Evolutionary conservation across 1,140 invertebrate species (phyloP).

Genomic region (Solen grandis): DNA sequence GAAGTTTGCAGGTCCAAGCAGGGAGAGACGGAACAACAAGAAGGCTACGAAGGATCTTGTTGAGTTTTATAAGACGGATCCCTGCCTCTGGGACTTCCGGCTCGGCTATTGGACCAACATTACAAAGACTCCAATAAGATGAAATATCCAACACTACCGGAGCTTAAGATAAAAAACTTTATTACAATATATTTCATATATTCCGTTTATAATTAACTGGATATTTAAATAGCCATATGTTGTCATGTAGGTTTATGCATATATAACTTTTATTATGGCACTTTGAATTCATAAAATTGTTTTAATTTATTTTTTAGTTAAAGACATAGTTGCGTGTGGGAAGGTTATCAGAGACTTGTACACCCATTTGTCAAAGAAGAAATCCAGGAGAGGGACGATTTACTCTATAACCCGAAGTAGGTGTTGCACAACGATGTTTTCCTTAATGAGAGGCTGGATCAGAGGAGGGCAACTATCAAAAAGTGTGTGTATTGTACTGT

Average conservation of each 20-base stretch:
- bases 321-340: constrained; percentile 20
- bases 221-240: not conserved
- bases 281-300: constrained; percentile 13
- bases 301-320: constrained; percentile 11
- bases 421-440: constrained; percentile 11
- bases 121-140: not conserved
- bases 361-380: constrained; percentile 37
- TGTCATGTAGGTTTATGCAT: constrained; percentile 21
- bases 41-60: constrained; percentile 42
- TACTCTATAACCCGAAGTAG: constrained; percentile 25
- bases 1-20: constrained; percentile 37
- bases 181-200: too few relatives aligned
- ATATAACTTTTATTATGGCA: constrained; percentile 25
- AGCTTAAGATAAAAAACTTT: not conserved
- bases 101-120: not conserved
- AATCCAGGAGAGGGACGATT: constrained; percentile 33
- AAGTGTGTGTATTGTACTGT: constrained; percentile 7
- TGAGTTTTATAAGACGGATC: constrained; percentile 29
- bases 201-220: not conserved
- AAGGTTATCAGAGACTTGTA: constrained; percentile 16
- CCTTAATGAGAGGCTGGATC: constrained; percentile 9
- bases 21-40: constrained; percentile 39
- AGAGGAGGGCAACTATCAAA: constrained; percentile 5
- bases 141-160: constrained; percentile 6
- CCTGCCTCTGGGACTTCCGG: constrained; percentile 9